Evolutionary conservation across 37 sponge, comb jelly and placozoan species (phyloP), one percentile per base, ranked within the genome.

Genomic region (Ephydatia muelleri): DNA sequence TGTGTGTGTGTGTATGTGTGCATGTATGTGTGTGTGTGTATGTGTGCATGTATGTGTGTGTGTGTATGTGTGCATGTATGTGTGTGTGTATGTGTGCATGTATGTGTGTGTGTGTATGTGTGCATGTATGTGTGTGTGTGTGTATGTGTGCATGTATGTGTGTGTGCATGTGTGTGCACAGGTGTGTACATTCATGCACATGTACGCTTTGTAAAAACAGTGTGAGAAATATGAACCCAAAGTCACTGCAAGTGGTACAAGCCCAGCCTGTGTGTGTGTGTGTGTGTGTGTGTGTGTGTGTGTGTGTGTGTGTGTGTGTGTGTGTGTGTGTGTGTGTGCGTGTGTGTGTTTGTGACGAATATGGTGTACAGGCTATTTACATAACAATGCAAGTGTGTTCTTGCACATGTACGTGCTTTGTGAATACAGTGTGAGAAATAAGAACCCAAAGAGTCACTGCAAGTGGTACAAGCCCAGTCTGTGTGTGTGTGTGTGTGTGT

Each of bases 1-100:
- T 78, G 85, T 47, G 71, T n/a, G 9, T 90, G 90, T 49, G 35
- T 25, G 2, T 36, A 12, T 12, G 2, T 82, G 11, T 16, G 70
- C 3, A 26, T 25, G 2, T 19, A 31, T 5, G 81, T 26, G 27
- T 4, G 5, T 23, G 31, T 33, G 39, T 75, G 37, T 75, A 35
- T n/a, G n/a, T n/a, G n/a, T n/a, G 32, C 25, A 5, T 29, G n/a
- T 34, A 25, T 4, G 39, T 34, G 76, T 30, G 32, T 31, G 5
- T 34, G 16, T 29, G 14, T 68, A 33, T 68, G 31, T 80, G 34
- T 13, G 8, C 31, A 36, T 28, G 43, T 67, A 16, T 33, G 2
- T 67, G 70, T 38, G 4, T 49, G 2, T 2, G 37, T 12, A 34
- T 73, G 43, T 74, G 68, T 29, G 26, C 32, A 25, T n/a, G 76